Base-by-base conservation (phyloP, 2,797 vertebrate species). In the Lagodon rhomboides region DNA sequence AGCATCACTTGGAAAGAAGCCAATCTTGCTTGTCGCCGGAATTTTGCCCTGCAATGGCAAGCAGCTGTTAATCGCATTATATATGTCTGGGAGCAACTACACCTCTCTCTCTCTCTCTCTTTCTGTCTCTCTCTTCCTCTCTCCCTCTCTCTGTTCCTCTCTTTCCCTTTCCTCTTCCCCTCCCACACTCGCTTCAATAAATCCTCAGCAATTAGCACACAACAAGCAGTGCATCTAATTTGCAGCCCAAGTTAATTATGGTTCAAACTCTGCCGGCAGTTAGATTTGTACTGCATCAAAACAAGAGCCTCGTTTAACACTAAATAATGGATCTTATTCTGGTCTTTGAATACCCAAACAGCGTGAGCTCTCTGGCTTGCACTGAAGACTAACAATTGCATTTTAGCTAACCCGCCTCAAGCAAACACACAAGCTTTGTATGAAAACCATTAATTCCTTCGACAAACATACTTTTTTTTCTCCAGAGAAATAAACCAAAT, bases 1-100 rank as follows among this genome's bases (percentile, higher is more conserved):
- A 72, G 96, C 95, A 44, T 98, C 96, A 86, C 97, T 98, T 79
- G 98, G 98, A 92, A 99, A 99, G 94, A 97, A 99, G 94, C 98
- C 98, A 93, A 96, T 95, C 87, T 97, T 97, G 93, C 95, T 96
- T 53, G 96, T 97, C 65, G 95, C 91, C 92, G 97, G 90, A 91
- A 97, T 97, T 95, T 94, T 97, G 76, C 98, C 98, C 98, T 99
- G 95, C 76, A 91, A 93, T 44, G 92, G 87, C 81, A 91, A 92
- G 64, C 55, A 68, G 73, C 84, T 89, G 86, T 94, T 91, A 93
- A 95, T 91, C 84, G 38, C 54, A 89, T 90, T 93, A 94, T 87
- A 93, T 94, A 91, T 87, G 90, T 91, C 91, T 93, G 83, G 82
- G 74, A 89, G 89, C 56, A 72, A 77, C 77, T n/a, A 55, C 63